Evolutionary conservation across 2,113 vertebrate species (phyloP).

Genomic region (Chroicocephalus ridibundus): DNA sequence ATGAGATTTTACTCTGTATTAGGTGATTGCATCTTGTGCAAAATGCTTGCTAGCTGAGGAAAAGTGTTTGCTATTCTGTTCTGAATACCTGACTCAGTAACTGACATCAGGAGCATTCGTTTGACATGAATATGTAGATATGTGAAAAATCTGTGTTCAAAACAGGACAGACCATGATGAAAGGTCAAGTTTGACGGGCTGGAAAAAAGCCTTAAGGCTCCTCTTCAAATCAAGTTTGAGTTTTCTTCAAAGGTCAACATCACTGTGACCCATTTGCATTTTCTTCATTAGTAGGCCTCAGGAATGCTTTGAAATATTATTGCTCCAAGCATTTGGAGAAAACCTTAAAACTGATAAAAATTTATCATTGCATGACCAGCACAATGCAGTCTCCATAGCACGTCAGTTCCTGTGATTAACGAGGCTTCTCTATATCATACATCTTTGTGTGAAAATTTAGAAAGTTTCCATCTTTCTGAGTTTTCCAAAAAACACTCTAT

Average conservation of each 20-base stretch:
- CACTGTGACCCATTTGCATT: not conserved
- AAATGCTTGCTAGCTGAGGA: not conserved
- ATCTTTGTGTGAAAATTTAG: not conserved
- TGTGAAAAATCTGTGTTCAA: not conserved
- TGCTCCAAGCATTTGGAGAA: not conserved
- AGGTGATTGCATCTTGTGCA: not conserved
- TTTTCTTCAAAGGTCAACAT: conserved; percentile 45
- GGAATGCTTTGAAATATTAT: not conserved
- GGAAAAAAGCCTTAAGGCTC: not conserved
- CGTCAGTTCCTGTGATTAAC: not conserved
- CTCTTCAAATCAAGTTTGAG: conserved; percentile 11
- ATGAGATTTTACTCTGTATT: not conserved
- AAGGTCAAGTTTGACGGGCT: conserved; percentile 30
- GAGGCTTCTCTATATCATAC: not conserved
- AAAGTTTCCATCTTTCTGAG: not conserved
- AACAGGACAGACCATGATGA: not conserved
- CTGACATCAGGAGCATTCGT: not conserved
- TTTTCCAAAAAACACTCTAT: not conserved
- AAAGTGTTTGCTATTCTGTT: not conserved
- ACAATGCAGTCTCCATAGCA: not conserved
- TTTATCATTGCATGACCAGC: not conserved
- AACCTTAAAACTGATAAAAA: not conserved
- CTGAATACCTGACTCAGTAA: not conserved
- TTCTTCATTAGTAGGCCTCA: not conserved
- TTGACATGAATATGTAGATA: not conserved